These are phyloP conservation scores for Ectemnius continuus DNA, from an alignment of 2,888 invertebrate genomes.

Conservation along the genomic window DNA sequence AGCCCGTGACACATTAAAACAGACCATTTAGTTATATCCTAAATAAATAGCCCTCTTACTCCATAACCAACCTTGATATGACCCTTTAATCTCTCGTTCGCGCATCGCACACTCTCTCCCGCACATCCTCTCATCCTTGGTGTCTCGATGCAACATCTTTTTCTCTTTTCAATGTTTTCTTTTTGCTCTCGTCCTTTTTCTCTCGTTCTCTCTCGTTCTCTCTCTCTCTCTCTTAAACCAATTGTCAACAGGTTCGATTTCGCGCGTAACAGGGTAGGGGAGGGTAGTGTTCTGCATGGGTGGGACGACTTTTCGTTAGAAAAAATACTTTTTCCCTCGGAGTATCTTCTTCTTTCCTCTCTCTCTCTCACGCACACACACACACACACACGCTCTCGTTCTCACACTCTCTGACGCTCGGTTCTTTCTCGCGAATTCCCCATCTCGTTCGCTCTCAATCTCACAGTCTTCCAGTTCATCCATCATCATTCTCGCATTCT, in stretches of 20 bases:
- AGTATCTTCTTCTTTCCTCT: slow-evolving; percentile 25
- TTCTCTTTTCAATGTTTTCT: slow-evolving; percentile 52
- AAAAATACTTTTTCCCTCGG: slow-evolving; percentile 66
- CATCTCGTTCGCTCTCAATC: slow-evolving; percentile 8
- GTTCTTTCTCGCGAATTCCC: slow-evolving; percentile 9
- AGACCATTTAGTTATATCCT: slow-evolving; percentile 77
- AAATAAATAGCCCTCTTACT: slow-evolving; percentile 77
- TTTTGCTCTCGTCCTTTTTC: no score
- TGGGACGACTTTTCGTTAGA: slow-evolving; percentile 64
- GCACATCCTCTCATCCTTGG: slow-evolving; percentile 38
- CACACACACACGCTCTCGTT: slow-evolving; percentile 26
- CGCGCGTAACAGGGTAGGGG: slow-evolving; percentile 69
- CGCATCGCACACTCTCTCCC: slow-evolving; percentile 53
- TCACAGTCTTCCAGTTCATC: slow-evolving; percentile 14
- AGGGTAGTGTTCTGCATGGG: slow-evolving; percentile 43
- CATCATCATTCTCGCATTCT: slow-evolving; percentile 7
- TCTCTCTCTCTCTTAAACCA: slow-evolving; percentile 59
- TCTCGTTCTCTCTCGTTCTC: slow-evolving; percentile 33
- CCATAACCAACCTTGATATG: slow-evolving; percentile 77
- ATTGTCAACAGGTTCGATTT: slow-evolving; percentile 70
- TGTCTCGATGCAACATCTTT: slow-evolving; percentile 18
- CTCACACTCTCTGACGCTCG: slow-evolving; percentile 25
- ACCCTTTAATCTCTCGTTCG: slow-evolving; percentile 64
- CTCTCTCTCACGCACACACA: slow-evolving; percentile 24
- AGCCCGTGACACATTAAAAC: slow-evolving; percentile 78